A percentile compares a stretch with the other conserved stretches of the same genome.
Conservation (phyloP, 2,888 invertebrate genomes). For the Tetranychus piercei region DNA sequence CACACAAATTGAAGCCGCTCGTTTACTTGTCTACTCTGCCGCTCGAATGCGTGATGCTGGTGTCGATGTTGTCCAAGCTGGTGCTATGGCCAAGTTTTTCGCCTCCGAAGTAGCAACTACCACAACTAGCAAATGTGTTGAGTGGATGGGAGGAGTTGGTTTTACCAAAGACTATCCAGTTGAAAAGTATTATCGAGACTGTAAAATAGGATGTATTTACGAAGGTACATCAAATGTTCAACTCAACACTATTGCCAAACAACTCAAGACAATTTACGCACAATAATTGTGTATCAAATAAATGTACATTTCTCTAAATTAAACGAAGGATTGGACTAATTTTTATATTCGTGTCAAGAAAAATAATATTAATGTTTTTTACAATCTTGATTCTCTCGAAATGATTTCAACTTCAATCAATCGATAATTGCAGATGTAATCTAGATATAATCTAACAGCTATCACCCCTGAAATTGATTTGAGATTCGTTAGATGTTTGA, state of each 20-base stretch:
- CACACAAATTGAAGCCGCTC: conserved; percentile 71
- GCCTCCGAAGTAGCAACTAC: conserved; percentile 61
- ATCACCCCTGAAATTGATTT: no score
- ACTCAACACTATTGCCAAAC: conserved; percentile 82
- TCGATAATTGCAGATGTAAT: no score
- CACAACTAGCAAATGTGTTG: conserved; percentile 77
- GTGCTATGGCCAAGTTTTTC: conserved; percentile 85
- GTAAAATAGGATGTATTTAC: conserved; percentile 89
- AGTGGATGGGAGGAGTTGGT: conserved; percentile 95
- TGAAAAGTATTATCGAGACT: conserved; percentile 86
- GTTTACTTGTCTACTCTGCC: conserved; percentile 80
- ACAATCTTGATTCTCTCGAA: no score
- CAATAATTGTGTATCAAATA: no score
- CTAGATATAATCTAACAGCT: no score
- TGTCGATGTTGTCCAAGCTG: conserved; percentile 67
- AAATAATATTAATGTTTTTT: no score
- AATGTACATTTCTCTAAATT: no score
- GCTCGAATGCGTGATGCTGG: conserved; percentile 72
- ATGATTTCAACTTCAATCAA: no score
- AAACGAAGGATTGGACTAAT: no score
- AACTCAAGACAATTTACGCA: conserved; percentile 35
- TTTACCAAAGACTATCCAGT: conserved; percentile 87
- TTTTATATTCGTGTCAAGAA: no score
- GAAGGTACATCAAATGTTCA: conserved; percentile 97
- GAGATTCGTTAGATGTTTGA: no score